Percentiles rank a stretch among this genome's conserved stretches.
These are phyloP conservation scores for Gymnoscopelus braueri DNA, from an alignment of 2,797 vertebrate species.

Conservation along the genomic window DNA sequence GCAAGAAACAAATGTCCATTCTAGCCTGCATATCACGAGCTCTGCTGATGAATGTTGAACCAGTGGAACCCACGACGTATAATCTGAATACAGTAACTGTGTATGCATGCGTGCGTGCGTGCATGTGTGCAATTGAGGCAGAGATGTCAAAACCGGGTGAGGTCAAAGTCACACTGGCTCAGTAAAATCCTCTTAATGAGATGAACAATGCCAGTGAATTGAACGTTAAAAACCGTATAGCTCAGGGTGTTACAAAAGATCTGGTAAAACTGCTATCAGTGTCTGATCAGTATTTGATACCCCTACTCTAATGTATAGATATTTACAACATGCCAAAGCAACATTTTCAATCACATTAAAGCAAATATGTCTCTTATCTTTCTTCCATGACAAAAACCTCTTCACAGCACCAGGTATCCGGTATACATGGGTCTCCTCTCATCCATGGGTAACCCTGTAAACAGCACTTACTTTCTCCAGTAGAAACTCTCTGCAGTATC, in stretches of 20 bases:
- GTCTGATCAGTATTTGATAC: no score
- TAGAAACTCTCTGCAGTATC: constrained; percentile 40
- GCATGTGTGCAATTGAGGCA: not conserved
- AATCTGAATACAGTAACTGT: not conserved
- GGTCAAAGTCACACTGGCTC: constrained; percentile 8
- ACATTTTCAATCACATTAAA: not conserved
- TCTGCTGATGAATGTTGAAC: not conserved
- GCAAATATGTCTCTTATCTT: not conserved
- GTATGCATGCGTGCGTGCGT: not conserved
- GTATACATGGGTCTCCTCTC: constrained; percentile 84
- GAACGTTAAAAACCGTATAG: not conserved
- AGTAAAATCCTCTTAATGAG: constrained; percentile 21
- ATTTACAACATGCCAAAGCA: not conserved
- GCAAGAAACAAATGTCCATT: not conserved
- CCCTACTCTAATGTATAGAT: no score
- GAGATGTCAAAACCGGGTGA: constrained; percentile 10
- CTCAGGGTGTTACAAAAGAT: not conserved
- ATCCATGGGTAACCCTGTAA: not conserved
- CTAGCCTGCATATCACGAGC: not conserved
- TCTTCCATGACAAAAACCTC: constrained; percentile 58
- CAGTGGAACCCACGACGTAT: not conserved
- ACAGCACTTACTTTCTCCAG: constrained; percentile 22
- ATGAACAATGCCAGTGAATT: constrained; percentile 2
- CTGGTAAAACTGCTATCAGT: not conserved
- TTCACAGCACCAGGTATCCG: constrained; percentile 86